These are phyloP conservation scores for Polypedilum vanderplanki DNA, from an alignment of 1,140 invertebrate species.

Conservation along the genomic window DNA sequence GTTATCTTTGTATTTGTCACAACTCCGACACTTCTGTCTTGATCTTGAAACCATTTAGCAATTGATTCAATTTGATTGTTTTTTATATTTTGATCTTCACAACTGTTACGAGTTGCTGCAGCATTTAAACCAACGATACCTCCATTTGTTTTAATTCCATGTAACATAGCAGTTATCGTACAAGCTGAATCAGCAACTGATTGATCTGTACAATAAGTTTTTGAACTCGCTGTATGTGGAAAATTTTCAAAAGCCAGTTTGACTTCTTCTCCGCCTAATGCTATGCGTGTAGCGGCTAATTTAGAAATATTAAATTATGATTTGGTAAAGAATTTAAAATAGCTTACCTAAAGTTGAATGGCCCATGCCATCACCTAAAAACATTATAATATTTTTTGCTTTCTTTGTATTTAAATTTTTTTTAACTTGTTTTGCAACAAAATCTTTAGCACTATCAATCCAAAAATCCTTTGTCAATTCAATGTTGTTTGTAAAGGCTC, in stretches of 20 bases:
- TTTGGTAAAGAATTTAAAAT: not conserved
- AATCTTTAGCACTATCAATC: conserved; percentile 38
- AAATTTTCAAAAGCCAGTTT: conserved; percentile 68
- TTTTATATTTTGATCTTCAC: conserved; percentile 47
- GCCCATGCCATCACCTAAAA: conserved; percentile 93
- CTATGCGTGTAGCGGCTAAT: conserved; percentile 60
- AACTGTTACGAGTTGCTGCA: conserved; percentile 49
- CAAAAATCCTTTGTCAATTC: conserved; percentile 42
- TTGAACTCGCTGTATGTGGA: conserved; percentile 60
- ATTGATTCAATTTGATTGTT: conserved; percentile 55
- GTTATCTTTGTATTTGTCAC: conserved; percentile 68
- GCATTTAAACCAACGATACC: conserved; percentile 62
- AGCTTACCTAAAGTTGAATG: conserved; percentile 55
- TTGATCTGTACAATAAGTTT: conserved; percentile 72
- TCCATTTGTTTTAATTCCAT: conserved; percentile 68
- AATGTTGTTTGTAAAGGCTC: not conserved
- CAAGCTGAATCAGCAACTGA: conserved; percentile 70
- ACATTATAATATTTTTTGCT: conserved; percentile 86
- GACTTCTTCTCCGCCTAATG: conserved; percentile 62
- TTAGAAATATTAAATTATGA: conserved; percentile 47
- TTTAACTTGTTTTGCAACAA: conserved; percentile 43
- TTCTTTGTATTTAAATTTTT: conserved; percentile 52
- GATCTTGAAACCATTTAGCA: conserved; percentile 56
- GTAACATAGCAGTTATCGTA: conserved; percentile 65
- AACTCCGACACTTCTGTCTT: conserved; percentile 57